Evolutionary conservation across 2,888 invertebrate genomes (phyloP).

Genomic region (Xylota segnis): DNA sequence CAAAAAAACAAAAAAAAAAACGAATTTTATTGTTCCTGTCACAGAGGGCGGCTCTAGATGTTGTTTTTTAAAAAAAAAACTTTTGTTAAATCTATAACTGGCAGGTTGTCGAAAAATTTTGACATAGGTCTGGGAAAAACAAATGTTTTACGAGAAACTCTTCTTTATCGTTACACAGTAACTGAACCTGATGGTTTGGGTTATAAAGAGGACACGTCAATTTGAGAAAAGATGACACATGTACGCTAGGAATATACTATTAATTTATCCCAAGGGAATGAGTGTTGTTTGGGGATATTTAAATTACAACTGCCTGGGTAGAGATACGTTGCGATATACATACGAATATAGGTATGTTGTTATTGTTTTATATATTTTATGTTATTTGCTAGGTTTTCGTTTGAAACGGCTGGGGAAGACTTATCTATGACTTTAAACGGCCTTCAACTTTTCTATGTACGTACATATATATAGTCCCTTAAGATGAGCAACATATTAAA

Average conservation of each 20-base stretch:
- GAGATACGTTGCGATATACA: background rate
- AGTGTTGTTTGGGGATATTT: background rate
- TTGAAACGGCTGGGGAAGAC: too few species aligned
- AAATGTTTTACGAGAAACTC: conserved; percentile 10
- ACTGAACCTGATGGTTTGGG: conserved; percentile 3
- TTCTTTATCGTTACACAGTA: background rate
- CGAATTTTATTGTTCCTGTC: background rate
- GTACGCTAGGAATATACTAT: conserved; percentile 2
- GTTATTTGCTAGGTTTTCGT: too few species aligned
- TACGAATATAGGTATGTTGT: too few species aligned
- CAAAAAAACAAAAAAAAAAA: background rate
- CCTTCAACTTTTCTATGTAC: too few species aligned
- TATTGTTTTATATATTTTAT: too few species aligned
- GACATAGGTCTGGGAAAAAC: conserved; percentile 28
- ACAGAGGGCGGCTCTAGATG: background rate
- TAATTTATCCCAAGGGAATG: background rate
- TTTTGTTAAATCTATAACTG: conserved; percentile 30
- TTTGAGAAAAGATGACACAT: conserved; percentile 34
- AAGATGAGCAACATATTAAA: too few species aligned
- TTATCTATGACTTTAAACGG: too few species aligned
- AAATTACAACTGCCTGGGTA: background rate
- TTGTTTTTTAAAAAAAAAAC: conserved; percentile 3
- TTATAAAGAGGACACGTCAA: conserved; percentile 11
- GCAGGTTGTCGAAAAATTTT: conserved; percentile 45
- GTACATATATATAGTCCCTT: too few species aligned